phyloP scores from a whole-genome alignment of 2,888 invertebrate genomes.

The Cephus spinipes region DNA sequence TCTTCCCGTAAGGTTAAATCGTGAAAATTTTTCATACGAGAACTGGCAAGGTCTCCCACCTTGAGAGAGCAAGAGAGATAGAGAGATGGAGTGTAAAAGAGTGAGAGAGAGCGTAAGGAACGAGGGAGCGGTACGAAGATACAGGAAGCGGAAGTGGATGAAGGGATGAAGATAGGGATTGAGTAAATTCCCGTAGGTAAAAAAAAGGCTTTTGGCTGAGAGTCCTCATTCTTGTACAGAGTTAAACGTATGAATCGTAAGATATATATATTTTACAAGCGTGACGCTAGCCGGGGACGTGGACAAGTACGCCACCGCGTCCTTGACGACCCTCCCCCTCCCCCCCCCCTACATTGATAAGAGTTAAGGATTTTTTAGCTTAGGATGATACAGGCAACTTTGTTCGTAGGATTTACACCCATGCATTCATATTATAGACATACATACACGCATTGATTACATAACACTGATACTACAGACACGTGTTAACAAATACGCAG shows the following conservation, averaged over 20 bases:
- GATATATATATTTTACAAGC: slow-evolving; percentile 57
- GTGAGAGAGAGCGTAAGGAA: slow-evolving; percentile 5
- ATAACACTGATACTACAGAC: not conserved
- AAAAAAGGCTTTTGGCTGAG: slow-evolving; percentile 28
- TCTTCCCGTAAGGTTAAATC: not conserved
- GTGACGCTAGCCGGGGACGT: slow-evolving; percentile 42
- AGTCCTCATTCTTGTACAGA: slow-evolving; percentile 54
- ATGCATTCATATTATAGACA: slow-evolving; percentile 33
- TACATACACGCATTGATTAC: slow-evolving; percentile 21
- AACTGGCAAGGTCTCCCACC: slow-evolving; percentile 26
- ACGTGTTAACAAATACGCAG: not conserved
- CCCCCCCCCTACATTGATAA: slow-evolving; percentile 47
- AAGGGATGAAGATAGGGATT: slow-evolving; percentile 30
- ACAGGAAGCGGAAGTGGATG: slow-evolving; percentile 9
- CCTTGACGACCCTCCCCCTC: slow-evolving; percentile 24
- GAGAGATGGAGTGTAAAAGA: slow-evolving; percentile 24
- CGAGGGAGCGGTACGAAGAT: not conserved
- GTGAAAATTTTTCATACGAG: not conserved
- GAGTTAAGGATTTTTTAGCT: slow-evolving; percentile 54
- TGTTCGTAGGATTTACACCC: slow-evolving; percentile 22
- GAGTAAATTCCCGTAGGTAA: slow-evolving; percentile 20
- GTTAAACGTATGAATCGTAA: slow-evolving; percentile 44
- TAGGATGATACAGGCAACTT: slow-evolving; percentile 38
- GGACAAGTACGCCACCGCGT: slow-evolving; percentile 28
- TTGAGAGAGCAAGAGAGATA: slow-evolving; percentile 24